Conservation (phyloP, 2,888 invertebrate genomes). For the Geophilus truncorum region DNA sequence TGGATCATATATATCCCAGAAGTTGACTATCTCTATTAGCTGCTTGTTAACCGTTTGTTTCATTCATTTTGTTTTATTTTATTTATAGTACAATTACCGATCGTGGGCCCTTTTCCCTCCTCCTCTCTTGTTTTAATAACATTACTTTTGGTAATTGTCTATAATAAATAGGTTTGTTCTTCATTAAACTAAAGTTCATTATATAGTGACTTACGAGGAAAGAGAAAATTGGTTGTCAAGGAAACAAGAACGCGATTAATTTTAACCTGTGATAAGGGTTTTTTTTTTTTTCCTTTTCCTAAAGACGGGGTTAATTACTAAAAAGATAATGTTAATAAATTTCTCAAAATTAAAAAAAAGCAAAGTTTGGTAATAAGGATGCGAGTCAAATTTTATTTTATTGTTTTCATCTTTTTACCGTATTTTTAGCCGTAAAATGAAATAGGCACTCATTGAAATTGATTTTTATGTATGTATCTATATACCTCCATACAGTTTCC, state of each 20-base stretch:
- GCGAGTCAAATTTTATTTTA: not conserved
- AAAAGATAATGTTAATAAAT: not conserved
- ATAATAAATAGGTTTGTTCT: not conserved
- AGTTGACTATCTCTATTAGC: not conserved
- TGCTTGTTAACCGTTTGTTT: not conserved
- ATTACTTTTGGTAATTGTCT: not conserved
- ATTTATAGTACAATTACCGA: not conserved
- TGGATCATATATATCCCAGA: not conserved
- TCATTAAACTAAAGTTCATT: not conserved
- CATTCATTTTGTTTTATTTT: too few relatives aligned
- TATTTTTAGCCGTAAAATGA: not conserved
- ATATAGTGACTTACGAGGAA: not conserved
- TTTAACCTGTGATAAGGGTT: not conserved
- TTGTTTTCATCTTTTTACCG: not conserved
- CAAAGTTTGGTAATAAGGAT: not conserved
- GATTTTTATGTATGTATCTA: not conserved
- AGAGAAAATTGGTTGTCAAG: not conserved
- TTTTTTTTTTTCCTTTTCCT: not conserved
- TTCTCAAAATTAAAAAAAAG: not conserved
- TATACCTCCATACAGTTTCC: not conserved
- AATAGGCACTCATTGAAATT: not conserved
- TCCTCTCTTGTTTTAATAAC: not conserved
- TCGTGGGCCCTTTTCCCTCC: not conserved
- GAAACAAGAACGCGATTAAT: not conserved
- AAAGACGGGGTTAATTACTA: not conserved